Percentiles rank a stretch among this genome's conserved stretches.
Evolutionary conservation across 2,888 invertebrate genomes (phyloP).

Genomic region (Alsophila aescularia): DNA sequence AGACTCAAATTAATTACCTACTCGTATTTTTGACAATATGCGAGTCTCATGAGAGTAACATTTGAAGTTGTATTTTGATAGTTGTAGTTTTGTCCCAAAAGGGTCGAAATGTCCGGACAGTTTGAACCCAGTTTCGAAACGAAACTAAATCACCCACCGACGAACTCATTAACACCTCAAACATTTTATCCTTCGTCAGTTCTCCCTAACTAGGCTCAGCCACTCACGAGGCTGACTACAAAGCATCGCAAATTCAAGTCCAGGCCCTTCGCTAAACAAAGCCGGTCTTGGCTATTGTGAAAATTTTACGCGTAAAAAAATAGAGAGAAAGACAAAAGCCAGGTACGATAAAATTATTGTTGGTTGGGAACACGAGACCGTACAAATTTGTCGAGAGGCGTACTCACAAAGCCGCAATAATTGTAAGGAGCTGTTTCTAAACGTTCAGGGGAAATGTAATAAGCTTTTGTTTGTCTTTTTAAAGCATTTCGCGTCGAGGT

Average conservation of each 20-base stretch:
- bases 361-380: conserved; percentile 16
- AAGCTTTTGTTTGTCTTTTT: conserved; percentile 21
- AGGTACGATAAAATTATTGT: conserved; percentile 18
- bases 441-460: conserved; percentile 8
- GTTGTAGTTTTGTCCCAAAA: no score
- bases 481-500: background rate
- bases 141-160: background rate
- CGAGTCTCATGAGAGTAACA: no score
- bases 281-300: conserved; percentile 14
- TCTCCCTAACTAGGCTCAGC: conserved; percentile 16
- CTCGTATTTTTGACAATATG: no score
- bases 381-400: conserved; percentile 21
- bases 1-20: no score
- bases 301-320: conserved; percentile 14
- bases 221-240: conserved; percentile 6
- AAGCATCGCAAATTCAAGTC: conserved; percentile 10
- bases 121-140: background rate
- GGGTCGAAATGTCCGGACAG: background rate
- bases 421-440: conserved; percentile 21
- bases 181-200: conserved; percentile 14
- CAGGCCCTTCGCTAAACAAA: conserved; percentile 22
- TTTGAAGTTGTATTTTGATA: no score
- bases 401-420: conserved; percentile 16
- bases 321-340: conserved; percentile 23
- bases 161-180: conserved; percentile 11